Evolutionary conservation across 2,888 invertebrate genomes (phyloP), one percentile per base, ranked within the genome.

Genomic region (Eutolmus rufibarbis): DNA sequence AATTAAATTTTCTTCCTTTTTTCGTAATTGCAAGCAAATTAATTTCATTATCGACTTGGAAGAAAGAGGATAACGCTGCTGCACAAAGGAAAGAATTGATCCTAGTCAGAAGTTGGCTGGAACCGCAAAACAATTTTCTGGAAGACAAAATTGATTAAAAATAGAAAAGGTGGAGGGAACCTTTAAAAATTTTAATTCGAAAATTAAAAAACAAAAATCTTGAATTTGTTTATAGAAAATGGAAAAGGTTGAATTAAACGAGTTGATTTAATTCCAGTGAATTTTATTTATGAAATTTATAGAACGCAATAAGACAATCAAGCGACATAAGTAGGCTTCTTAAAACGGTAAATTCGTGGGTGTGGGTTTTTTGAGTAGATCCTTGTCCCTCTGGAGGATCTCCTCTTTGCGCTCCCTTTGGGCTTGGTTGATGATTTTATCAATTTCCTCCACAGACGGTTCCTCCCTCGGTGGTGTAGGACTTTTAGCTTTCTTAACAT

Each of bases 401-500:
- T 94, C 94, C 89, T 94, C 94, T 89, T 94, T 94, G 87, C 94
- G 94, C 89, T 94, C 94, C 89, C 94, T 94, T 90, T 94, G 94
- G 14, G 93, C 93, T 90, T 94, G 94, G 89, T 92, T 93, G 74
- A 94, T 91, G 89, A 94, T 94, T 90, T 94, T 94, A 90, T 94
- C 94, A 91, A 94, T 94, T 89, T 94, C 94, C 88, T 94, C 94
- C 84, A 94, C 89, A 90, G 93, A 91, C 14, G 91, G 91, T 2
- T 91, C 91, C 12, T 57, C 12, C n/a, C 51, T 40, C 40, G n/a
- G 46, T 14, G 78, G 46, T 88, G 94, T 94, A 91, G 93, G 94
- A 89, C 91, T 91, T 56, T 92, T 93, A 87, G 93, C 93, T 31
- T 28, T 34, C n/a, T n/a, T 56, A 2, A 14, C 12, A 9, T 84